Conservation (phyloP, 2,888 invertebrate genomes). For the Diabrotica balteata region DNA sequence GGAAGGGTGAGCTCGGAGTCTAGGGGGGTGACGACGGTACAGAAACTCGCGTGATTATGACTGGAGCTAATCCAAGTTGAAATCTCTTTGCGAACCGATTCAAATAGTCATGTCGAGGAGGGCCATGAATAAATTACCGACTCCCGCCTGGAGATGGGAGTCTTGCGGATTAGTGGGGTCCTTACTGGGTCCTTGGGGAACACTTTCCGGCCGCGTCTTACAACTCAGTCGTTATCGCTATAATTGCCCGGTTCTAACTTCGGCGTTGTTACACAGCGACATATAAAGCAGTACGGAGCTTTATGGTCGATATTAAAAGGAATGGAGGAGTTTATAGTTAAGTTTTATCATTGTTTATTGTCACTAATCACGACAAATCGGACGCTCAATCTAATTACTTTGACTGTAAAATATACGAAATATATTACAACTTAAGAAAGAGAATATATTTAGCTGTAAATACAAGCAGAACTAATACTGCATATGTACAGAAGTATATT, state of each 20-base stretch:
- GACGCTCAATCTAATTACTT: too few relatives aligned
- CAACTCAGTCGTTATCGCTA: conserved; percentile 48
- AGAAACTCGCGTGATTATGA: conserved; percentile 53
- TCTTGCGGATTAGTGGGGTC: conserved; percentile 55
- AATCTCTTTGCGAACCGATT: conserved; percentile 58
- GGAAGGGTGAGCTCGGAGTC: conserved; percentile 4
- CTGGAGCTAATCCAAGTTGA: conserved; percentile 58
- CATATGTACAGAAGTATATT: too few relatives aligned
- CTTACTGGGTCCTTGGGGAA: conserved; percentile 55
- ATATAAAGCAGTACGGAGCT: conserved; percentile 14
- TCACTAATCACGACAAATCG: too few relatives aligned
- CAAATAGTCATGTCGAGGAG: conserved; percentile 58
- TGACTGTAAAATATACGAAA: too few relatives aligned
- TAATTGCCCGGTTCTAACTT: conserved; percentile 30
- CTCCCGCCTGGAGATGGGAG: conserved; percentile 52
- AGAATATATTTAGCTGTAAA: too few relatives aligned
- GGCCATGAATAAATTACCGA: conserved; percentile 60
- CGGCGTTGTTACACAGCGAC: conserved; percentile 6
- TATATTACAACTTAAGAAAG: too few relatives aligned
- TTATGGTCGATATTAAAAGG: conserved; percentile 18
- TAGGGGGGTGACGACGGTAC: conserved; percentile 15
- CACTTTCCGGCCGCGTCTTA: conserved; percentile 58
- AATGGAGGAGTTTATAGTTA: conserved; percentile 34
- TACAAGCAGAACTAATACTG: too few relatives aligned
- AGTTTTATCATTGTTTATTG: conserved; percentile 1